phyloP scores from a whole-genome alignment of 35 echinoderm and acorn worm genomes.

The Stichopus chloronotus region DNA sequence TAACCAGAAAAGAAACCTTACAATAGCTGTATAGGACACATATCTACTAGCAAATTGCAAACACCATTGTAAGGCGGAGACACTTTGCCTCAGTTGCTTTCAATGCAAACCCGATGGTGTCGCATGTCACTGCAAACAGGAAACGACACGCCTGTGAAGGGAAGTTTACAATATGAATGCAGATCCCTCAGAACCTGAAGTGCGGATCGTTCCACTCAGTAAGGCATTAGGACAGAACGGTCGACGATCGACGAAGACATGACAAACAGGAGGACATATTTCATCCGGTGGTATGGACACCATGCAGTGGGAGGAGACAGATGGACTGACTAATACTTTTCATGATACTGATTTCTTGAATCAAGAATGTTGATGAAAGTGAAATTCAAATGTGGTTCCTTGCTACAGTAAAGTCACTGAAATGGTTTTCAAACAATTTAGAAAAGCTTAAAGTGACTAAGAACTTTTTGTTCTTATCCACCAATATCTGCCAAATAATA shows the following conservation, averaged over 20 bases:
- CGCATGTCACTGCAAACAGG: slow-evolving; percentile 26
- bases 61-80: too few relatives aligned
- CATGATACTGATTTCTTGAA: background rate
- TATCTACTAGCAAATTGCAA: too few relatives aligned
- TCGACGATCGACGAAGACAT: background rate
- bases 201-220: slow-evolving; percentile 36
- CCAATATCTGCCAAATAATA: too few relatives aligned
- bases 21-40: too few relatives aligned
- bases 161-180: background rate
- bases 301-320: background rate
- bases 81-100: too few relatives aligned
- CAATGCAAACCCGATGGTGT: background rate
- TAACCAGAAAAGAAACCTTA: background rate
- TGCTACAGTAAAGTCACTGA: too few relatives aligned
- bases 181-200: slow-evolving; percentile 37
- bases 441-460: too few relatives aligned
- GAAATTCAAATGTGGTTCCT: too few relatives aligned
- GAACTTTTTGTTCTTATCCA: too few relatives aligned
- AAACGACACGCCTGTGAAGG: slow-evolving; percentile 3
- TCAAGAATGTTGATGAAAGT: background rate
- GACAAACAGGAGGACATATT: background rate
- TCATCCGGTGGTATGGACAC: background rate
- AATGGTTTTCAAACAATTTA: too few relatives aligned
- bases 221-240: slow-evolving; percentile 16
- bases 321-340: background rate